Evolutionary conservation across 2,888 invertebrate genomes (phyloP), one percentile per base, ranked within the genome.

Genomic region (Cheilosia pagana): DNA sequence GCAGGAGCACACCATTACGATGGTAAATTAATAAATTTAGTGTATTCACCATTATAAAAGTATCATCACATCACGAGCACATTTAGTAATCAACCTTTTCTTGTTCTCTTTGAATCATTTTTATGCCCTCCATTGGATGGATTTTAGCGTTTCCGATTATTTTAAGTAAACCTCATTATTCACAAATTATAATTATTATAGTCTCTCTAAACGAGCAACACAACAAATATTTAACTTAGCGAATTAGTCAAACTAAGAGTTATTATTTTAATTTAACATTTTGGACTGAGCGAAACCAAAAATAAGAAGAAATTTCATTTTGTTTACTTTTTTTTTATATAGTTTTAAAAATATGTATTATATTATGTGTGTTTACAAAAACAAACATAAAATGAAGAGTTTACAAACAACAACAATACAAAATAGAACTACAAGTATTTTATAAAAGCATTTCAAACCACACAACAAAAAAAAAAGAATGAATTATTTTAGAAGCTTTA

Each of bases 1-100:
- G 89, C 87, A 91, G 90, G 77, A 89, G 88, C 71, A 91, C 91
- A 28, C 91, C 91, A 28, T 87, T 91, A 25, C 90, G 91, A 90
- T 91, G 91, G 91, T 91, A 91, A 91, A 71, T 68, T 59, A 53
- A 67, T 50, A 39, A 53, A n/a, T 25, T 62, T 50, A 10, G 71
- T 67, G 21, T 59, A 71, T 50, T 65, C 55, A 53, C 48, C 10
- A 48, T n/a, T n/a, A 41, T 45, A 62, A 59, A 35, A 78, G 41
- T 23, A 72, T 53, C 83, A 79, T 75, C 79, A 79, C 79, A 79
- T 68, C 16, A 45, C 35, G 45, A 53, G 53, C 68, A 72, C 67
- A 31, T 28, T 25, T 45, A 31, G 25, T 85, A 55, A 48, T 55
- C 39, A 41, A 65, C 10, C 7, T 45, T 52, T 23, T 68, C 41